These are phyloP conservation scores for Apis cerana DNA, from an alignment of 1,140 invertebrate genomes.

Conservation along the genomic window DNA sequence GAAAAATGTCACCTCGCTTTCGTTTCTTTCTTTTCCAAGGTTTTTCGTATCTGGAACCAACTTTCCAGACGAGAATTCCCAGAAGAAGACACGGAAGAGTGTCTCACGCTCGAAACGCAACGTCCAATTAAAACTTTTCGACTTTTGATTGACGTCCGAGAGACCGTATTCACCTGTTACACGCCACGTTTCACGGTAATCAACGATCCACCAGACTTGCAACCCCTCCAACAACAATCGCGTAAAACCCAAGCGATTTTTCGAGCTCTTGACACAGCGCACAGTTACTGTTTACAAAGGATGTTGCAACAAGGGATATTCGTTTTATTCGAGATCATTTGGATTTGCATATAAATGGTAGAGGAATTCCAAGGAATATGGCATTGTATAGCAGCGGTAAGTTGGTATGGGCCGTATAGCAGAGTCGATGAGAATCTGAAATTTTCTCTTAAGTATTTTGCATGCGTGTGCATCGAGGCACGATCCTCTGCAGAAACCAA, in stretches of 20 bases:
- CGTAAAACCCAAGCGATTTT: too few relatives aligned
- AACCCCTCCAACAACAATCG: neutral
- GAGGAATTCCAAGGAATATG: neutral
- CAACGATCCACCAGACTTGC: neutral
- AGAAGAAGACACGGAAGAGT: slow-evolving; percentile 38
- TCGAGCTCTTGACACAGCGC: too few relatives aligned
- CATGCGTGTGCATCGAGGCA: neutral
- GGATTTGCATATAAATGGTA: slow-evolving; percentile 12
- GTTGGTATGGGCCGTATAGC: neutral
- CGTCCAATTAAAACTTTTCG: slow-evolving; percentile 65
- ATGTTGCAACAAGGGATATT: neutral
- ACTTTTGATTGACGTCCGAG: slow-evolving; percentile 62
- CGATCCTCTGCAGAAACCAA: neutral
- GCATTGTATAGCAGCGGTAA: neutral
- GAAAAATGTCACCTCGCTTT: neutral
- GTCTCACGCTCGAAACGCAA: slow-evolving; percentile 62
- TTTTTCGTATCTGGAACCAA: slow-evolving; percentile 34
- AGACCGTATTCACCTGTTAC: slow-evolving; percentile 47
- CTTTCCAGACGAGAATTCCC: slow-evolving; percentile 9
- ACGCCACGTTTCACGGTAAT: slow-evolving; percentile 51
- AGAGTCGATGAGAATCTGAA: neutral
- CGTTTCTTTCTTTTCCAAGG: neutral
- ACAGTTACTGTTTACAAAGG: neutral
- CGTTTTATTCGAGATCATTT: neutral
- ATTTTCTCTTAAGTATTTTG: neutral